A percentile compares a stretch with the other conserved stretches of the same genome.
Conservation (phyloP, 1,140 invertebrate genomes). For the Camponotus pennsylvanicus region DNA sequence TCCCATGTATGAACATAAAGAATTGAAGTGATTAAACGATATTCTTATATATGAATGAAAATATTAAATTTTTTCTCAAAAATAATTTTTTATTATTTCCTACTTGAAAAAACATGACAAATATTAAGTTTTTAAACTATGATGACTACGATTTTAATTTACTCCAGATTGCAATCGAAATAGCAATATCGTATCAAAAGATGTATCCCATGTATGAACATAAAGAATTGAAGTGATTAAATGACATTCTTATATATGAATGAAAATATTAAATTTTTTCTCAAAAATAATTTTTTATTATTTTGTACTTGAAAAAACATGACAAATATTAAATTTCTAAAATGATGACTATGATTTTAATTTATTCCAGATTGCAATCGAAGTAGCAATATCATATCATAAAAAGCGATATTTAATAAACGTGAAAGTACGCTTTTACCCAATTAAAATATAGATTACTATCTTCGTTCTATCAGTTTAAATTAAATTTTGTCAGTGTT, state of each 20-base stretch:
- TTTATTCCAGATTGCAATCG: background rate
- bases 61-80: background rate
- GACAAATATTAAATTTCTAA: no score
- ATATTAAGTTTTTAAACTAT: no score
- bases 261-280: background rate
- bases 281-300: background rate
- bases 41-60: background rate
- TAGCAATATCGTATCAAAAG: background rate
- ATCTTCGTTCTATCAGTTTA: background rate
- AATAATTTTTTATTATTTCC: no score
- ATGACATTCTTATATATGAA: background rate
- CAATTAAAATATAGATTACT: constrained; percentile 16
- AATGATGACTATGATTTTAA: background rate
- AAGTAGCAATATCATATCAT: background rate
- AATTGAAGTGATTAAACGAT: constrained; percentile 15
- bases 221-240: constrained; percentile 14
- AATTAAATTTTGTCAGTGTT: constrained; percentile 3
- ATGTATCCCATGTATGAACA: background rate
- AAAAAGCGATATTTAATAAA: background rate
- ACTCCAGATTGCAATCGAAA: no score
- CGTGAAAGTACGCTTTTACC: background rate
- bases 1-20: background rate
- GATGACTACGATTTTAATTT: no score
- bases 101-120: no score
- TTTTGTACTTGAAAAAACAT: no score